These are phyloP conservation scores for Noctilio leporinus DNA, from an alignment of 2,113 vertebrate species.

Conservation along the genomic window DNA sequence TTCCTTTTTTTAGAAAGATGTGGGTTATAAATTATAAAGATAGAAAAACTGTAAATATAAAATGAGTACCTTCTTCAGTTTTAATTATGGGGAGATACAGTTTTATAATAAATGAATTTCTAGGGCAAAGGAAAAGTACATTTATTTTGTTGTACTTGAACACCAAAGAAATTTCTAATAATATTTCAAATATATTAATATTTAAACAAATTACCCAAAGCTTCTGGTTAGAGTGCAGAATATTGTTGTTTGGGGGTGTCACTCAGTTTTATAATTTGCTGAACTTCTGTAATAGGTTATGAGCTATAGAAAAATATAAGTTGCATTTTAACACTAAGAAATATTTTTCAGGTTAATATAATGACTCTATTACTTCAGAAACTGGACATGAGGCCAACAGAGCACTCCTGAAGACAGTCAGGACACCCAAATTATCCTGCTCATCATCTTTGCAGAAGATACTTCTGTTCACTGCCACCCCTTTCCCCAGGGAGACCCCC, in stretches of 20 bases:
- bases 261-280: background rate
- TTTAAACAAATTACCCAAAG: background rate
- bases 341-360: background rate
- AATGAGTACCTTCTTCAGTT: background rate
- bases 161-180: slow-evolving; percentile 1
- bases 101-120: slow-evolving; percentile 3
- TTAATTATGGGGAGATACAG: background rate
- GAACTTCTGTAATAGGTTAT: background rate
- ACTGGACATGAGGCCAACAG: background rate
- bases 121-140: background rate
- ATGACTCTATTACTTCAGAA: background rate
- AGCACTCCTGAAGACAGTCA: background rate
- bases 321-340: background rate
- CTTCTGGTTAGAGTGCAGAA: background rate
- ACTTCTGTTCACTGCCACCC: background rate
- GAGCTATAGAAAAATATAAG: background rate
- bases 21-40: background rate
- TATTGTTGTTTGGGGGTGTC: background rate
- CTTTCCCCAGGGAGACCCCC: background rate
- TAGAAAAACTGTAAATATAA: slow-evolving; percentile 23
- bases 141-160: background rate
- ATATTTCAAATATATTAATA: background rate
- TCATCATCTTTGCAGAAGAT: background rate
- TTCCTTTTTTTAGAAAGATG: background rate
- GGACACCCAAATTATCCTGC: too few species aligned